Evolutionary conservation across 1,140 invertebrate genomes (phyloP).

Genomic region (Galendromus occidentalis): DNA sequence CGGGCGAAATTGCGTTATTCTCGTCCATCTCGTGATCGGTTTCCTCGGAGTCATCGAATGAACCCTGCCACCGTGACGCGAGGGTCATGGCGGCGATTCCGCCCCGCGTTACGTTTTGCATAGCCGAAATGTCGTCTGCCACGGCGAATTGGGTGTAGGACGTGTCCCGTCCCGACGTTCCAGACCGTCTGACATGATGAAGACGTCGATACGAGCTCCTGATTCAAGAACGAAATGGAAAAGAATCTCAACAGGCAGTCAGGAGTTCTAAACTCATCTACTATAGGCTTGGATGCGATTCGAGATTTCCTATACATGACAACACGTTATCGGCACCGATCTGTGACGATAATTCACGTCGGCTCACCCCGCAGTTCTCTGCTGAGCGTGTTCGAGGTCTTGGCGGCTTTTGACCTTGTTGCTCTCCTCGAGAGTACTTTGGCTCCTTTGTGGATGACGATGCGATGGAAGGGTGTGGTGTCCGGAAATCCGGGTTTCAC

Average conservation of each 20-base stretch:
- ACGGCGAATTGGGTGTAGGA: constrained; percentile 71
- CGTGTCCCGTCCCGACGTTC: constrained; percentile 28
- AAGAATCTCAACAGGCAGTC: no score
- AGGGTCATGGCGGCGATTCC: constrained; percentile 40
- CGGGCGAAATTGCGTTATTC: constrained; percentile 17
- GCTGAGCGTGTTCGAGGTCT: constrained; percentile 15
- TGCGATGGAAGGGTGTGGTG: constrained; percentile 5
- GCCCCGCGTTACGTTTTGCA: constrained; percentile 51
- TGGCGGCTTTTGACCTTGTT: background rate
- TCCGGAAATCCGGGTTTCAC: background rate
- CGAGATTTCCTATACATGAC: no score
- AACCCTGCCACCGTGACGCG: constrained; percentile 77
- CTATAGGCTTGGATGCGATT: no score
- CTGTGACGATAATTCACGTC: no score
- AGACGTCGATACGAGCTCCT: constrained; percentile 2
- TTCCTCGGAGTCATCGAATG: constrained; percentile 79
- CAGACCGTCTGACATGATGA: background rate
- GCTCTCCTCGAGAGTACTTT: constrained; percentile 5
- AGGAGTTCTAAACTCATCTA: no score
- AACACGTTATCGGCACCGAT: no score
- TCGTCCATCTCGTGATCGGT: constrained; percentile 52
- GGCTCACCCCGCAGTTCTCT: constrained; percentile 17
- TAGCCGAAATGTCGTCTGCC: constrained; percentile 68
- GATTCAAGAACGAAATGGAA: background rate
- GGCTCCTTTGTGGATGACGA: background rate